These are phyloP conservation scores for Dusona sp. DNA, from an alignment of 2,888 invertebrate species.

Conservation along the genomic window DNA sequence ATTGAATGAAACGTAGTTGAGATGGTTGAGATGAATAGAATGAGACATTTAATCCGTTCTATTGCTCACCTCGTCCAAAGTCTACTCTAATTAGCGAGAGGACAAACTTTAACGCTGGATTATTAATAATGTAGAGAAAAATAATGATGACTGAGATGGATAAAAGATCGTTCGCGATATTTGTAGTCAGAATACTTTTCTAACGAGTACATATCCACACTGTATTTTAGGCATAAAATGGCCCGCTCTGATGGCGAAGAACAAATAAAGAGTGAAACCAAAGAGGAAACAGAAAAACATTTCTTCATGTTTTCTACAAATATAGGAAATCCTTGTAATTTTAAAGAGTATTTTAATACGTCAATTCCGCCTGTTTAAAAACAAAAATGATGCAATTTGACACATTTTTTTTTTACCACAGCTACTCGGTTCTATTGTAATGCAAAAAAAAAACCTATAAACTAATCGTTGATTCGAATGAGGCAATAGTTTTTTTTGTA, in stretches of 20 bases:
- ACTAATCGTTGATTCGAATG: too few species aligned
- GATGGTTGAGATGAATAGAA: conserved; percentile 12
- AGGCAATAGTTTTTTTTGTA: too few species aligned
- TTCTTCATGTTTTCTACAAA: neutral
- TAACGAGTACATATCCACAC: conserved; percentile 78
- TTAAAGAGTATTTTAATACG: neutral
- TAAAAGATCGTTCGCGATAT: conserved; percentile 65
- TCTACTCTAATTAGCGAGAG: conserved; percentile 74
- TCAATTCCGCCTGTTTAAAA: neutral
- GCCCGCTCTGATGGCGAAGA: conserved; percentile 77
- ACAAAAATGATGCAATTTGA: neutral
- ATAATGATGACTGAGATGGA: conserved; percentile 64
- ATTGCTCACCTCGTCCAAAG: conserved; percentile 72
- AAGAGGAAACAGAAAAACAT: conserved; percentile 60
- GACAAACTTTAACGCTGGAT: conserved; percentile 49
- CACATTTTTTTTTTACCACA: neutral
- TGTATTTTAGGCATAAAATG: conserved; percentile 73
- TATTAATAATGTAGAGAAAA: conserved; percentile 37
- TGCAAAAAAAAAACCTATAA: too few species aligned
- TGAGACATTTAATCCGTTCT: conserved; percentile 40
- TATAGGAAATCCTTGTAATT: neutral
- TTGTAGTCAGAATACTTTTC: conserved; percentile 76
- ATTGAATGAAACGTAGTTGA: conserved; percentile 48
- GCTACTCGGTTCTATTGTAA: too few species aligned
- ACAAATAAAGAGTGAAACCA: conserved; percentile 62